These are phyloP conservation scores for Morpho deidamia DNA, from an alignment of 2,888 invertebrate genomes.

Conservation along the genomic window DNA sequence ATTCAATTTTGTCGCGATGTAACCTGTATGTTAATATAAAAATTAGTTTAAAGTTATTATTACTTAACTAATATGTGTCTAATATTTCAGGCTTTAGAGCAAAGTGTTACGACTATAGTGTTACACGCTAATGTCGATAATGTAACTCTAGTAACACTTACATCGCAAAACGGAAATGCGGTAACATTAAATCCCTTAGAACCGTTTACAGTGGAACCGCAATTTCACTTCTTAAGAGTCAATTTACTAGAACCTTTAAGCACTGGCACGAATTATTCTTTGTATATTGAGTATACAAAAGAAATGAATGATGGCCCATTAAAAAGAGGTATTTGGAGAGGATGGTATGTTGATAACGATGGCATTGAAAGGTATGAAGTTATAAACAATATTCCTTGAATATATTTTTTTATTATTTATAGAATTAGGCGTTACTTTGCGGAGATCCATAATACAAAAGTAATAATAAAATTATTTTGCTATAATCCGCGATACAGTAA, in stretches of 20 bases:
- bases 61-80: too few relatives aligned
- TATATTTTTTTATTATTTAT: too few relatives aligned
- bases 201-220: slow-evolving; percentile 39
- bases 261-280: slow-evolving; percentile 47
- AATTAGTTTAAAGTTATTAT: too few relatives aligned
- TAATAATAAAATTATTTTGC: too few relatives aligned
- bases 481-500: too few relatives aligned
- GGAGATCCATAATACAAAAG: too few relatives aligned
- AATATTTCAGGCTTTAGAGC: slow-evolving; percentile 44
- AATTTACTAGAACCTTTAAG: slow-evolving; percentile 42
- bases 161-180: slow-evolving; percentile 26
- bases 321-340: slow-evolving; percentile 68
- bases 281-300: slow-evolving; percentile 65
- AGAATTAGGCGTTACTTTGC: too few relatives aligned
- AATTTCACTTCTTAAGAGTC: slow-evolving; percentile 65
- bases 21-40: too few relatives aligned
- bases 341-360: slow-evolving; percentile 54
- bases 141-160: slow-evolving; percentile 38
- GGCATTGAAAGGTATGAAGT: slow-evolving; percentile 48
- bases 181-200: slow-evolving; percentile 26
- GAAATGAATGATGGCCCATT: slow-evolving; percentile 72
- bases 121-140: slow-evolving; percentile 69
- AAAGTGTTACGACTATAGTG: slow-evolving; percentile 53
- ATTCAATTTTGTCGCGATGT: too few relatives aligned
- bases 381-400: neutral